Percentiles rank a stretch among this genome's conserved stretches.
Evolutionary conservation across 2,797 vertebrate species (phyloP).

Genomic region (Taeniopygia guttata): DNA sequence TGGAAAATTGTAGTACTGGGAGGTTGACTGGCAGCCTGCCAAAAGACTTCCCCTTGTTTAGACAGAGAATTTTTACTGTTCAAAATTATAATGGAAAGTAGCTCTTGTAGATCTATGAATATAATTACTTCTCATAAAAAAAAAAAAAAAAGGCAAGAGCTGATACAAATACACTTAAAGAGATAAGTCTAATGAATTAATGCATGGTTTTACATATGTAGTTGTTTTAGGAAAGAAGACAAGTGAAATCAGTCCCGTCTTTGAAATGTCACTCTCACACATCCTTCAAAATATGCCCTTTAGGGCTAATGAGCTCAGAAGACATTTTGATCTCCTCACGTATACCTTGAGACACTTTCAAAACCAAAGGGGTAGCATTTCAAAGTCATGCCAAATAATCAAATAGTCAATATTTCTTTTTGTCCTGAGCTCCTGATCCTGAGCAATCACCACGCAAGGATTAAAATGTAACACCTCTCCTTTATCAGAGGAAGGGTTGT

Average conservation of each 20-base stretch:
- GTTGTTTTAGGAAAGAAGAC: not conserved
- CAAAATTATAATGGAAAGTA: not conserved
- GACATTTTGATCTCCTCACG: not conserved
- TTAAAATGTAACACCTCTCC: constrained; percentile 14
- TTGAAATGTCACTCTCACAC: not conserved
- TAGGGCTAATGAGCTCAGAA: not conserved
- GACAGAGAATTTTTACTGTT: not conserved
- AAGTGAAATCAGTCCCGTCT: not conserved
- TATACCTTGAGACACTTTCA: not conserved
- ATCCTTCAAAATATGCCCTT: not conserved
- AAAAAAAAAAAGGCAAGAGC: not conserved
- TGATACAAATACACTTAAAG: not conserved
- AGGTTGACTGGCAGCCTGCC: constrained; percentile 4
- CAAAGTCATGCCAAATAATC: not conserved
- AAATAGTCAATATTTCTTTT: not conserved
- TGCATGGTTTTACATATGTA: not conserved
- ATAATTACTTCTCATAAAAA: not conserved
- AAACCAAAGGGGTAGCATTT: not conserved
- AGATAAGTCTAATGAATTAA: not conserved
- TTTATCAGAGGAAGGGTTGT: not conserved
- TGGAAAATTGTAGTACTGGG: not conserved
- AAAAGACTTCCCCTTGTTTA: constrained; percentile 36
- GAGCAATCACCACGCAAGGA: not conserved
- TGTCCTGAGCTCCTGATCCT: not conserved
- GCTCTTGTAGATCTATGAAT: not conserved